Evolutionary conservation across 2,888 invertebrate genomes (phyloP).

Genomic region (Aleiodes testaceus): DNA sequence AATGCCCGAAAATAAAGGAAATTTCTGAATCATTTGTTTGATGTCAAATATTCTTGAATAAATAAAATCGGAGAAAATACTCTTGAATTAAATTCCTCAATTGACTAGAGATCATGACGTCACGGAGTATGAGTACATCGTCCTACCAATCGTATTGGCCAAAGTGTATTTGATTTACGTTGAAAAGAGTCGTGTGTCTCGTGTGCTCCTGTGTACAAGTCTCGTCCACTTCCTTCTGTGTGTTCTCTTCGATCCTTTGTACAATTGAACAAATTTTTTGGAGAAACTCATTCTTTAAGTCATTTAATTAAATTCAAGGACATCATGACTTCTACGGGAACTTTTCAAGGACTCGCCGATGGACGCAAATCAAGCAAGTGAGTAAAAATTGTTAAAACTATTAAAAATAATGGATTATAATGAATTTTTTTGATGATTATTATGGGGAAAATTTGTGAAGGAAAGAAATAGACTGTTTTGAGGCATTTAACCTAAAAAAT

Average conservation of each 20-base stretch:
- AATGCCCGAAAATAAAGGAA: background rate
- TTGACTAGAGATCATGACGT: conserved; percentile 57
- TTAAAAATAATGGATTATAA: no score
- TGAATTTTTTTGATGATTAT: no score
- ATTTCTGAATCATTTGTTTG: background rate
- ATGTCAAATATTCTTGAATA: background rate
- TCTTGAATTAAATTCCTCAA: conserved; percentile 34
- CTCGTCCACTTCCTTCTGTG: conserved; percentile 32
- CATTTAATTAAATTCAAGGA: background rate
- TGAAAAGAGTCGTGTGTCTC: conserved; percentile 58
- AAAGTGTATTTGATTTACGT: conserved; percentile 64
- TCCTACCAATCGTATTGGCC: conserved; percentile 58
- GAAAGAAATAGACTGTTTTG: no score
- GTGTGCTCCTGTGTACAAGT: conserved; percentile 55
- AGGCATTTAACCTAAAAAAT: no score
- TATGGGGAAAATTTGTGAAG: no score
- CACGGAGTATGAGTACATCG: conserved; percentile 39
- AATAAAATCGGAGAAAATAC: background rate
- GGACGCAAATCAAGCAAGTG: conserved; percentile 80
- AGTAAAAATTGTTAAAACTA: no score
- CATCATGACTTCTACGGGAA: conserved; percentile 77
- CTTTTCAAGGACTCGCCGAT: conserved; percentile 77
- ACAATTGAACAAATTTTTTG: conserved; percentile 30
- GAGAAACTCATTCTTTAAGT: conserved; percentile 19
- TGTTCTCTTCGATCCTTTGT: conserved; percentile 41